These are phyloP conservation scores for Rhynchonycteris naso DNA, from an alignment of 2,797 vertebrate genomes.

Conservation along the genomic window DNA sequence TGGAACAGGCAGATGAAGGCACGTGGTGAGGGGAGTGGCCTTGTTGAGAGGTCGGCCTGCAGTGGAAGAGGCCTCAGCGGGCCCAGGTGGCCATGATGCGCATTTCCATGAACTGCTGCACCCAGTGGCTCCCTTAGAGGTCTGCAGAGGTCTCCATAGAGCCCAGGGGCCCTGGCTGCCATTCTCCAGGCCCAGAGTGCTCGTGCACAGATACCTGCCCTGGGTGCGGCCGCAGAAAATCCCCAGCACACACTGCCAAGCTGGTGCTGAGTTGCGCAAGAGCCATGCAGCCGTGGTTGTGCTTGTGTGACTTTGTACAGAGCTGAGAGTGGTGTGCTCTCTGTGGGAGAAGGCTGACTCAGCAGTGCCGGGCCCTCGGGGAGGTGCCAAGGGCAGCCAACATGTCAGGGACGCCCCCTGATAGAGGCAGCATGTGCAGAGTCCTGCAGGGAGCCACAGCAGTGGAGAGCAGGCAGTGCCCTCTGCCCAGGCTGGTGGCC, in stretches of 20 bases:
- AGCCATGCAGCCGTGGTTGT: not conserved
- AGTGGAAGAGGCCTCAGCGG: not conserved
- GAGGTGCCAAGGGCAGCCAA: not conserved
- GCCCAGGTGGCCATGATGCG: too few relatives aligned
- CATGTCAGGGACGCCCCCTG: not conserved
- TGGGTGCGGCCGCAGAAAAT: not conserved
- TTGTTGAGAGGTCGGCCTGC: not conserved
- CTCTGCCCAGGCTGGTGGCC: not conserved
- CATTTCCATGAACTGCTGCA: not conserved
- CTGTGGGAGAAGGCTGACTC: conserved; percentile 38
- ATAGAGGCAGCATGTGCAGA: not conserved
- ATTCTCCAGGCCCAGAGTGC: not conserved
- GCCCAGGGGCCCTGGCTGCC: not conserved
- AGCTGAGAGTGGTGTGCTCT: not conserved
- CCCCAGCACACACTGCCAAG: not conserved
- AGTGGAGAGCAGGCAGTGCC: not conserved
- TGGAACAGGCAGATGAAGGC: not conserved
- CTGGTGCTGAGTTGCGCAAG: not conserved
- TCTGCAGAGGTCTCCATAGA: not conserved
- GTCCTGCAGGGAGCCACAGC: not conserved
- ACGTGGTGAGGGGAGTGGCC: not conserved
- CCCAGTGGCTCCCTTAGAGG: not conserved
- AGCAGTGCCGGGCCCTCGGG: not conserved
- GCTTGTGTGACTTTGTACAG: not conserved
- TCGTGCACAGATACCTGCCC: not conserved